phyloP scores from a whole-genome alignment of 2,797 vertebrate genomes.

The Phylloscopus collybita region DNA sequence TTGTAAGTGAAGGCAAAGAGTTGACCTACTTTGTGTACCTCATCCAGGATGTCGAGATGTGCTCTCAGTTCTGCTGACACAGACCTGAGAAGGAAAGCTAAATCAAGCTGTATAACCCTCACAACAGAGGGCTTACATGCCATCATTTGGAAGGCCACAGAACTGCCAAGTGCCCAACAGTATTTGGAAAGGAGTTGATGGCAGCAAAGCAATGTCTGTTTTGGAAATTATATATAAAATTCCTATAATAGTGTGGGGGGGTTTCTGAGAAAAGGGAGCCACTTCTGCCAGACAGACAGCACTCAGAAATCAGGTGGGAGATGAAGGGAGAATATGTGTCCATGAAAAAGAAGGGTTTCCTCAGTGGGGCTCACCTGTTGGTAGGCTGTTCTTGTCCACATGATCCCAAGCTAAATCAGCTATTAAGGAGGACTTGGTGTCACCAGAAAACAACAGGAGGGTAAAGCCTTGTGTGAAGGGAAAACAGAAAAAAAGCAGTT shows the following conservation, averaged over 20 bases:
- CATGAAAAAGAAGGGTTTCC: neutral
- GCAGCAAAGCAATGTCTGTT: neutral
- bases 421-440: neutral
- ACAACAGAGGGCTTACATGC: neutral
- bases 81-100: neutral
- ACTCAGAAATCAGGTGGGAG: neutral
- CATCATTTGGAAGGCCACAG: neutral
- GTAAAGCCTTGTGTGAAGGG: neutral
- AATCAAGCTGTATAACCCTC: neutral
- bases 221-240: neutral
- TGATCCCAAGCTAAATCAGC: neutral
- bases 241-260: neutral
- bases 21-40: constrained; percentile 11
- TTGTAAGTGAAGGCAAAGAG: constrained; percentile 22
- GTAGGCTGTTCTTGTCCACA: neutral
- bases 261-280: neutral
- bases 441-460: neutral
- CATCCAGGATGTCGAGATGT: neutral
- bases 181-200: neutral
- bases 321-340: neutral
- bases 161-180: neutral
- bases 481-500: neutral
- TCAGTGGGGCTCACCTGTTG: neutral
- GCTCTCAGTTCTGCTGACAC: neutral
- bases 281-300: neutral